Conservation (phyloP, 2,113 vertebrate species). For the Neolamprologus tretocephalus region DNA sequence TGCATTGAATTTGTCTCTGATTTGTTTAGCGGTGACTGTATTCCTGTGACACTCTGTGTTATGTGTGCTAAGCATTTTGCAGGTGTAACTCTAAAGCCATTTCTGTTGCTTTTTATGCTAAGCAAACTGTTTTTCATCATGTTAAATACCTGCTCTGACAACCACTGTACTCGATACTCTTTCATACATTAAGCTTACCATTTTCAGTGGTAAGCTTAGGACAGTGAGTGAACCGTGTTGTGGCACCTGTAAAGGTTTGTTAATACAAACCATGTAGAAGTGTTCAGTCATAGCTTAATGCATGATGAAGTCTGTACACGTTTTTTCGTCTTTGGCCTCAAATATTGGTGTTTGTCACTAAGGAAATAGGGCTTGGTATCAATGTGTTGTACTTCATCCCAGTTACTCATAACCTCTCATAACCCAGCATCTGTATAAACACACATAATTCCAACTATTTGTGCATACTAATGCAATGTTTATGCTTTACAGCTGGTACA, state of each 20-base stretch:
- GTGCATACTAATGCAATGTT: conserved; percentile 17
- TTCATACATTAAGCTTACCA: not conserved
- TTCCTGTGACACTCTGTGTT: not conserved
- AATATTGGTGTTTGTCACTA: conserved; percentile 41
- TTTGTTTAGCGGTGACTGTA: not conserved
- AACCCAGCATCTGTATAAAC: conserved; percentile 2
- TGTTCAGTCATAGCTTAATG: conserved; percentile 62
- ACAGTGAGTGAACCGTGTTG: conserved; percentile 10
- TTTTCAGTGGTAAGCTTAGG: not conserved
- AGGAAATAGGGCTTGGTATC: conserved; percentile 34
- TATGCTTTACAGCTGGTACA: not conserved
- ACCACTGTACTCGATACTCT: not conserved
- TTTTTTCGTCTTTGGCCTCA: conserved; percentile 41
- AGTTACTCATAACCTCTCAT: not conserved
- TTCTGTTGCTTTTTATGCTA: not conserved
- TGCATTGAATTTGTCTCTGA: not conserved
- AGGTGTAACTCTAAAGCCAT: not conserved
- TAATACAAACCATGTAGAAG: conserved; percentile 26
- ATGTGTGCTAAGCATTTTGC: not conserved
- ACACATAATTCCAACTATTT: not conserved
- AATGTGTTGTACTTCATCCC: conserved; percentile 13
- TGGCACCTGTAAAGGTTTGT: conserved; percentile 25
- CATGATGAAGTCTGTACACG: conserved; percentile 66
- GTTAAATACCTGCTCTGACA: not conserved
- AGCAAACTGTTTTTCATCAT: not conserved